Conservation (phyloP, 2,797 vertebrate species). For the Tadarida brasiliensis region DNA sequence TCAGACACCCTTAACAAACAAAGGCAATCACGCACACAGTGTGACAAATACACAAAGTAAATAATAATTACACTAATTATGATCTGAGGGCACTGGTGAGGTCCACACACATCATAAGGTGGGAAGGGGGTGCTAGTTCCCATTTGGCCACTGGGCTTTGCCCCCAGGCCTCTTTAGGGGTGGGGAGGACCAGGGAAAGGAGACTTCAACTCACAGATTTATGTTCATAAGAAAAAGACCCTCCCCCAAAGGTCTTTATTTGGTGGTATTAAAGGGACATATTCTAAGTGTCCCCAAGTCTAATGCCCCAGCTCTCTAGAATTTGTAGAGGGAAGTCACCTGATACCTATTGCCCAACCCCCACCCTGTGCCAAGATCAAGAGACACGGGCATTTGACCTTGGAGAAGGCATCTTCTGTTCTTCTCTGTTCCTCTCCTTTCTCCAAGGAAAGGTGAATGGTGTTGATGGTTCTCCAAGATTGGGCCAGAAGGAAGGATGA, state of each 20-base stretch:
- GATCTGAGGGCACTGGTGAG: conserved; percentile 74
- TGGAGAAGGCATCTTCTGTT: conserved; percentile 67
- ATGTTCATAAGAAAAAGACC: conserved; percentile 65
- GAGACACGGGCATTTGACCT: conserved; percentile 67
- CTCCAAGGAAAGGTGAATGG: conserved; percentile 49
- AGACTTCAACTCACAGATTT: conserved; percentile 65
- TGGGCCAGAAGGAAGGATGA: conserved; percentile 41
- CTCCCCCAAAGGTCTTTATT: conserved; percentile 70
- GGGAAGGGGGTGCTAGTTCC: conserved; percentile 24
- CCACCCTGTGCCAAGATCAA: conserved; percentile 68
- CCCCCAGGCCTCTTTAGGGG: conserved; percentile 53
- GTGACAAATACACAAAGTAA: conserved; percentile 84
- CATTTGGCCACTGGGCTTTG: conserved; percentile 29
- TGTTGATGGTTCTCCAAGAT: conserved; percentile 47
- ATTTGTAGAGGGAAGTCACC: conserved; percentile 70
- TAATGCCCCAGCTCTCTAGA: conserved; percentile 74
- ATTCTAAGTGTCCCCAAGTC: conserved; percentile 66
- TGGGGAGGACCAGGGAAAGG: conserved; percentile 50
- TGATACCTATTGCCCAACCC: conserved; percentile 54
- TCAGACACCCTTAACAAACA: conserved; percentile 80
- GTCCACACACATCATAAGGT: conserved; percentile 63
- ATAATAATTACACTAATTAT: conserved; percentile 82
- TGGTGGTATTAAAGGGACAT: conserved; percentile 75
- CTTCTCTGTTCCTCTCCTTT: conserved; percentile 63
- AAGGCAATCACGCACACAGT: conserved; percentile 82